phyloP scores from a whole-genome alignment of 2,797 vertebrate genomes.

The Pseudomugil gertrudae region DNA sequence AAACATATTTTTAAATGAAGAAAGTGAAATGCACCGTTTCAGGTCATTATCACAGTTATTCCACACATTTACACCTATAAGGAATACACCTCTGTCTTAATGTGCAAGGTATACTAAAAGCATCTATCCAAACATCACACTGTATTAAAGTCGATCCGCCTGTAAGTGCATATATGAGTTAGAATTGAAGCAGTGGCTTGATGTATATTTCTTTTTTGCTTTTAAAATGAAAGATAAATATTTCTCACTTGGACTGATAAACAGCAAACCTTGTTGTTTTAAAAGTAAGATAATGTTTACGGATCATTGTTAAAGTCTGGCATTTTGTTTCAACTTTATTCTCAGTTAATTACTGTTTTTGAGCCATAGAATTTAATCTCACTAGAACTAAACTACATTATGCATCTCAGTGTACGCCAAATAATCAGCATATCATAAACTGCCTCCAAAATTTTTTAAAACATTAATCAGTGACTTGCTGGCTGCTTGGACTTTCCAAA shows the following conservation, averaged over 20 bases:
- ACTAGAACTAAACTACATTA: background rate
- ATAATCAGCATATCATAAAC: constrained; percentile 4
- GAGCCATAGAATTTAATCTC: background rate
- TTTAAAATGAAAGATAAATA: background rate
- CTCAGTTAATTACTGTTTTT: constrained; percentile 1
- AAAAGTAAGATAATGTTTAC: constrained; percentile 9
- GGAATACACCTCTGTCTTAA: no score
- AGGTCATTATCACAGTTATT: no score
- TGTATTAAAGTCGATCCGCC: background rate
- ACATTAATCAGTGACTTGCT: background rate
- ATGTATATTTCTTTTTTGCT: background rate
- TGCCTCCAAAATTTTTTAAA: constrained; percentile 8
- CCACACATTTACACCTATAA: no score
- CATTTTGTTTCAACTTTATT: constrained; percentile 7
- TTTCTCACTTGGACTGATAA: background rate
- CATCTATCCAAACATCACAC: no score
- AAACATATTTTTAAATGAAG: no score
- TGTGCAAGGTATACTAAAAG: background rate
- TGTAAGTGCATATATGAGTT: background rate
- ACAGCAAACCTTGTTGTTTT: background rate
- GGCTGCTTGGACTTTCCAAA: background rate
- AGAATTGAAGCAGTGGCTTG: background rate
- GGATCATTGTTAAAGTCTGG: constrained; percentile 3
- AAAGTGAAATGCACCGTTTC: no score
- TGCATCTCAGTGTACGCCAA: background rate